phyloP scores from a whole-genome alignment of 2,888 invertebrate species.

The Apamea monoglypha region DNA sequence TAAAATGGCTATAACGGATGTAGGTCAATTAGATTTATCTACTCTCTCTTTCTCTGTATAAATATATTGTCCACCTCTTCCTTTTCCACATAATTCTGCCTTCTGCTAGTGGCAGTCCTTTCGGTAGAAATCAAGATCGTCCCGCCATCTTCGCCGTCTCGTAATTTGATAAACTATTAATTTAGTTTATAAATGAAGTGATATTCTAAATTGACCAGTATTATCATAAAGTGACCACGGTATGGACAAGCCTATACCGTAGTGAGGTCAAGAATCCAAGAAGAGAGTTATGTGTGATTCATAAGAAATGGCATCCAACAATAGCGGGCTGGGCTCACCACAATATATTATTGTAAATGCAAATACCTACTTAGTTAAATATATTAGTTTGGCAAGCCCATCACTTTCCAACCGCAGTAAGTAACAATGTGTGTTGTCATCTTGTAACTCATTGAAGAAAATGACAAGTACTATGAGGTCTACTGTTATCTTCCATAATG shows the following conservation, averaged over 20 bases:
- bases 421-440: conserved; percentile 10
- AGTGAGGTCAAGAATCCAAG: neutral
- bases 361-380: neutral
- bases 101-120: no score
- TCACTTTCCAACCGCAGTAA: conserved; percentile 37
- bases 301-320: conserved; percentile 25
- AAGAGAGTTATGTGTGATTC: conserved; percentile 5
- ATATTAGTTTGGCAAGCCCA: conserved; percentile 22
- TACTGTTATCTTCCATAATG: conserved; percentile 4
- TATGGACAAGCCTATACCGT: neutral
- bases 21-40: no score
- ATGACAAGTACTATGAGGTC: neutral
- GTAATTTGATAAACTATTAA: no score
- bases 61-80: no score
- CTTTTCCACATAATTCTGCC: no score
- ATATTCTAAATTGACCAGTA: no score
- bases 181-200: no score
- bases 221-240: neutral
- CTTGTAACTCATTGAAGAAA: neutral
- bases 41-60: no score
- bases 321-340: conserved; percentile 24
- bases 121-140: no score
- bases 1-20: no score
- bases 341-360: conserved; percentile 1
- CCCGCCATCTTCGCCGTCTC: no score